Evolutionary conservation across 2,888 invertebrate genomes (phyloP).

Genomic region (Anoncus sp.): DNA sequence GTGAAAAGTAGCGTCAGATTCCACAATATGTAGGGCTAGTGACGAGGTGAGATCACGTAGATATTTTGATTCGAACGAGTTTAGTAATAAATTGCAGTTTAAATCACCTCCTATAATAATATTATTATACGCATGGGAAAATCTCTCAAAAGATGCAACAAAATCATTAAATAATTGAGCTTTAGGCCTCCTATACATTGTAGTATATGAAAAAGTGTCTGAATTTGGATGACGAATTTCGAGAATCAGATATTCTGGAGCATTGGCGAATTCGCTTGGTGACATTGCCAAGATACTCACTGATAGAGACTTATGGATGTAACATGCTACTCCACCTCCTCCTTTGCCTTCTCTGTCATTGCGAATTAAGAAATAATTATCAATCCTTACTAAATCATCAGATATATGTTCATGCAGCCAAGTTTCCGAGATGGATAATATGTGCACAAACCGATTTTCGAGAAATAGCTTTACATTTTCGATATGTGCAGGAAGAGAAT

Average conservation of each 20-base stretch:
- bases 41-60: background rate
- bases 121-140: background rate
- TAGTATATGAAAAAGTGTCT: background rate
- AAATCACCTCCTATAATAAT: background rate
- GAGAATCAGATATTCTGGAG: constrained; percentile 24
- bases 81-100: background rate
- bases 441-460: background rate
- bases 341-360: background rate
- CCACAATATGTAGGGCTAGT: background rate
- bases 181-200: background rate
- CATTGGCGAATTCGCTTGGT: background rate
- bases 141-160: background rate
- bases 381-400: background rate
- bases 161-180: background rate
- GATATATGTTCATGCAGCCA: constrained; percentile 4
- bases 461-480: background rate
- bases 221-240: constrained; percentile 1
- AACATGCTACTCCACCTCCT: constrained; percentile 45
- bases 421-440: constrained; percentile 7
- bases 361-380: constrained; percentile 5
- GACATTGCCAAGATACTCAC: constrained; percentile 1
- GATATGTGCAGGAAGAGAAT: background rate
- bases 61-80: background rate
- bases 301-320: constrained; percentile 30
- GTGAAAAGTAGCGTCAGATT: background rate